These are phyloP conservation scores for Lasioglossum pauxillum DNA, from an alignment of 2,888 invertebrate genomes.

Conservation along the genomic window DNA sequence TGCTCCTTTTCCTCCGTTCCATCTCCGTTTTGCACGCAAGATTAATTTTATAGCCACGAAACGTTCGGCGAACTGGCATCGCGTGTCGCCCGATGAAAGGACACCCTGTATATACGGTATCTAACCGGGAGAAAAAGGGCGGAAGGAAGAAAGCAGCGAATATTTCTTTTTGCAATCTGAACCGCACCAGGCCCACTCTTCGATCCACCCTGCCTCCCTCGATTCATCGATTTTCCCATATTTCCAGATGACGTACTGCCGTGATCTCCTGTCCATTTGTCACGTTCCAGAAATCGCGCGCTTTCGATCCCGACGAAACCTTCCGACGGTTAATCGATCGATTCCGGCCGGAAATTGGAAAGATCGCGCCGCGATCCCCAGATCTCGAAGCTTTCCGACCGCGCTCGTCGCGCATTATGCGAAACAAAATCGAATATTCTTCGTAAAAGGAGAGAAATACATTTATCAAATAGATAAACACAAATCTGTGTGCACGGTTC, in stretches of 20 bases:
- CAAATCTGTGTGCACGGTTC: background rate
- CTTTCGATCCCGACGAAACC: background rate
- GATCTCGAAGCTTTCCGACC: background rate
- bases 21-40: constrained; percentile 71
- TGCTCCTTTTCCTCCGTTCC: constrained; percentile 57
- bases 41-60: constrained; percentile 72
- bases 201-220: constrained; percentile 20
- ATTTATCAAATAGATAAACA: background rate
- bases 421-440: background rate
- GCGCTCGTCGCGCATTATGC: background rate
- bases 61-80: constrained; percentile 59
- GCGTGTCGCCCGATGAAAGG: constrained; percentile 67
- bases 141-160: constrained; percentile 60
- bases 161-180: constrained; percentile 65
- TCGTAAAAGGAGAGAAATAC: background rate
- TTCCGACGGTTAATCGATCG: constrained; percentile 23
- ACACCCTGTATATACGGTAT: constrained; percentile 56
- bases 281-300: constrained; percentile 52
- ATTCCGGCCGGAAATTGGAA: constrained; percentile 14
- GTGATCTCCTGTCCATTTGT: constrained; percentile 55
- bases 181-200: constrained; percentile 23
- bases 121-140: constrained; percentile 58
- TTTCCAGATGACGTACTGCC: constrained; percentile 58
- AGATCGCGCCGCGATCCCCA: background rate
- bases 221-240: constrained; percentile 65